These are phyloP conservation scores for Tauraco hartlaubi DNA, from an alignment of 2,797 vertebrate species.

Conservation along the genomic window DNA sequence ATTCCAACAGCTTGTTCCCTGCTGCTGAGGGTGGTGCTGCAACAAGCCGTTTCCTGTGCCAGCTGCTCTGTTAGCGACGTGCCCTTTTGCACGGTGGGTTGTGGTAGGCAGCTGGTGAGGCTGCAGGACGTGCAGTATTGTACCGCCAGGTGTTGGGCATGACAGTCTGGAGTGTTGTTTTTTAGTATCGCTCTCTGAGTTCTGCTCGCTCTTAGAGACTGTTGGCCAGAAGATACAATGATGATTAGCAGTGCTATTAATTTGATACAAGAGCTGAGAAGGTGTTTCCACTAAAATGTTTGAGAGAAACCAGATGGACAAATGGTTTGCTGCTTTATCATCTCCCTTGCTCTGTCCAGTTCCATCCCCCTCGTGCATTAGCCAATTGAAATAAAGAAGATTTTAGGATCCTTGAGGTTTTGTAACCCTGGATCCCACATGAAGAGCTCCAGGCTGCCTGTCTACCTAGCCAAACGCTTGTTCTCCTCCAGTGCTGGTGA, in stretches of 20 bases:
- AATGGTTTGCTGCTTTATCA: background rate
- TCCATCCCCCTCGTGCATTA: background rate
- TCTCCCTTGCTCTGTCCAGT: background rate
- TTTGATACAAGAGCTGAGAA: background rate
- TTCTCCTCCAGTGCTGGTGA: rapidly evolving
- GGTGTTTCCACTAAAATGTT: background rate
- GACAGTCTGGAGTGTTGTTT: background rate
- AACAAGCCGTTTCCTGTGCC: background rate
- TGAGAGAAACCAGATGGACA: background rate
- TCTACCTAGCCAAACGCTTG: background rate
- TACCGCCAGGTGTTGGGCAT: background rate
- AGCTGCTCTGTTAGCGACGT: background rate
- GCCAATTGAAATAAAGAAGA: background rate
- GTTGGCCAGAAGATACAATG: background rate
- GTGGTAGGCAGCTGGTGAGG: background rate
- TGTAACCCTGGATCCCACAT: rapidly evolving
- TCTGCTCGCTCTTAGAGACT: background rate
- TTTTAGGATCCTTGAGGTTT: background rate
- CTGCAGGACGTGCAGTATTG: background rate
- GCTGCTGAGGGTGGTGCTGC: background rate
- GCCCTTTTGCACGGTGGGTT: background rate
- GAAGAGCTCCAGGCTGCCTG: background rate
- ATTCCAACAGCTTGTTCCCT: no score
- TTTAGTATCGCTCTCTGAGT: background rate
- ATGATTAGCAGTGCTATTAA: background rate